Percentiles rank a stretch among this genome's conserved stretches.
These are phyloP conservation scores for Buceros bicornis DNA, from an alignment of 2,797 vertebrate genomes.

Conservation along the genomic window DNA sequence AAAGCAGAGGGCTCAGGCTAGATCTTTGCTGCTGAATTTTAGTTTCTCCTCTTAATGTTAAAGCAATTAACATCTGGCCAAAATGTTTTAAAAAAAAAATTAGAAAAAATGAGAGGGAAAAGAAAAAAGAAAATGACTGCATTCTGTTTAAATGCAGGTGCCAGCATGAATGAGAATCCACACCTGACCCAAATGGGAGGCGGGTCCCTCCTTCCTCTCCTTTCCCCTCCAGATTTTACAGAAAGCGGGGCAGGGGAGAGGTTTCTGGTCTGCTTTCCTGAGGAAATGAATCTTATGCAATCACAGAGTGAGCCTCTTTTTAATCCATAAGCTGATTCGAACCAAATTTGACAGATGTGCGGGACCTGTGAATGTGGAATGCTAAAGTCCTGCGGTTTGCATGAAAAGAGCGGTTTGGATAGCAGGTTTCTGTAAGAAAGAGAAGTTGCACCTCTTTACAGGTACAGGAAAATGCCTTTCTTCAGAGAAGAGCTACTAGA, in stretches of 20 bases:
- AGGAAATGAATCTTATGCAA: neutral
- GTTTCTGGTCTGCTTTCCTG: neutral
- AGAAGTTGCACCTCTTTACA: neutral
- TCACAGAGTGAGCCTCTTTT: neutral
- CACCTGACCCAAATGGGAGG: neutral
- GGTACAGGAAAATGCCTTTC: rapidly evolving
- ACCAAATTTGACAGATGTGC: neutral
- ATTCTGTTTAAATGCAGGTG: neutral
- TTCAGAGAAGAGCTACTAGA: neutral
- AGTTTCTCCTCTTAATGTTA: neutral
- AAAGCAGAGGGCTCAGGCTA: neutral
- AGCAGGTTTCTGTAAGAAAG: neutral
- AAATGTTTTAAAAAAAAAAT: neutral
- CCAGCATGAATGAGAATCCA: rapidly evolving
- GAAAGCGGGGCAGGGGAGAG: neutral
- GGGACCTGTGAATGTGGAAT: neutral
- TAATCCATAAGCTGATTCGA: neutral
- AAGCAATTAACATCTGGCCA: neutral
- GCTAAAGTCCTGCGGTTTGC: neutral
- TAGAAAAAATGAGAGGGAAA: rapidly evolving
- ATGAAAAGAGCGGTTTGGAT: neutral
- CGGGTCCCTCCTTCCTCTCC: neutral
- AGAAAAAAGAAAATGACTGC: neutral
- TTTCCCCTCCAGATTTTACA: neutral
- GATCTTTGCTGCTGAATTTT: constrained; percentile 6